A percentile compares a stretch with the other conserved stretches of the same genome.
These are phyloP conservation scores for Protonemura montana DNA, from an alignment of 2,888 invertebrate species.

Conservation along the genomic window DNA sequence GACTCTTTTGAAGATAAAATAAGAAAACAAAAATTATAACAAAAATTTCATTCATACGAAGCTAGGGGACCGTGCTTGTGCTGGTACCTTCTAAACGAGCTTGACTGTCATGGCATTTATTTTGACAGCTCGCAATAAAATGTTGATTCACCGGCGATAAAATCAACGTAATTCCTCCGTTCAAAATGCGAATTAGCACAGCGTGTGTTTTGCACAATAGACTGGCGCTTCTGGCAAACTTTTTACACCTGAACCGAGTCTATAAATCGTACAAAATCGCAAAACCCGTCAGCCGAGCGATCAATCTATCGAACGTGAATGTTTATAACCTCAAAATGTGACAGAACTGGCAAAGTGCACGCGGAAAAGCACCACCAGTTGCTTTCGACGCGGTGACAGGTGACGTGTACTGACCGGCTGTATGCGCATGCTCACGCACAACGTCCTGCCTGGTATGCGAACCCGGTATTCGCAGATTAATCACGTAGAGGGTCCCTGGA, in stretches of 20 bases:
- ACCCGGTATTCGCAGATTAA: not conserved
- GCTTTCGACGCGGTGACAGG: not conserved
- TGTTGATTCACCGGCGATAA: not conserved
- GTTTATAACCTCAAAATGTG: too few species aligned
- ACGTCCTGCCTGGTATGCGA: constrained; percentile 18
- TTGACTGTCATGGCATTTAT: too few species aligned
- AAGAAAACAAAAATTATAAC: too few species aligned
- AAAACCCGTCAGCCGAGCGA: not conserved
- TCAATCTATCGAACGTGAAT: too few species aligned
- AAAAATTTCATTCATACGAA: too few species aligned
- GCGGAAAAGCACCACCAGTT: not conserved
- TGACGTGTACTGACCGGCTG: not conserved
- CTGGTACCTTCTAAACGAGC: too few species aligned
- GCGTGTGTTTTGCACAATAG: too few species aligned
- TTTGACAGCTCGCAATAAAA: not conserved
- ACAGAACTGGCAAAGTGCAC: not conserved
- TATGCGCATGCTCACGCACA: not conserved
- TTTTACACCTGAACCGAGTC: too few species aligned
- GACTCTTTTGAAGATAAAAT: too few species aligned
- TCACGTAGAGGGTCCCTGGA: not conserved
- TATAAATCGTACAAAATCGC: not conserved
- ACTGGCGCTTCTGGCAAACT: too few species aligned
- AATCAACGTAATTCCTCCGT: not conserved
- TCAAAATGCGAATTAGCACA: not conserved
- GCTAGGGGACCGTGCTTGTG: too few species aligned